phyloP scores from a whole-genome alignment of 2,113 vertebrate species.

The Oryctolagus cuniculus region mOryCun1.1 NC_091435.1:85991501-85992000 shows the following conservation, averaged over 20 bases:
- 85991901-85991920: background rate
- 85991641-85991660: constrained; percentile 29
- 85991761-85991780: constrained; percentile 91
- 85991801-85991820: constrained; percentile 88
- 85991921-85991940: background rate
- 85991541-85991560: background rate
- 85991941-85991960: background rate
- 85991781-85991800: constrained; percentile 90
- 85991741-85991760: constrained; percentile 88
- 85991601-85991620: constrained; percentile 84
- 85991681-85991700: constrained; percentile 69
- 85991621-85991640: constrained; percentile 61
- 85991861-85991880: background rate
- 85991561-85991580: background rate
- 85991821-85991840: background rate
- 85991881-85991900: background rate
- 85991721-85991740: constrained; percentile 90
- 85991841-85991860: background rate
- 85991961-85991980: background rate
- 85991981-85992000: background rate
- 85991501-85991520: background rate
- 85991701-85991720: constrained; percentile 90
- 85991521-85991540: background rate
- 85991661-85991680: constrained; percentile 25
- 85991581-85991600: constrained; percentile 6